phyloP scores from a whole-genome alignment of 2,113 vertebrate species.

The Tapirus terrestris region DNA sequence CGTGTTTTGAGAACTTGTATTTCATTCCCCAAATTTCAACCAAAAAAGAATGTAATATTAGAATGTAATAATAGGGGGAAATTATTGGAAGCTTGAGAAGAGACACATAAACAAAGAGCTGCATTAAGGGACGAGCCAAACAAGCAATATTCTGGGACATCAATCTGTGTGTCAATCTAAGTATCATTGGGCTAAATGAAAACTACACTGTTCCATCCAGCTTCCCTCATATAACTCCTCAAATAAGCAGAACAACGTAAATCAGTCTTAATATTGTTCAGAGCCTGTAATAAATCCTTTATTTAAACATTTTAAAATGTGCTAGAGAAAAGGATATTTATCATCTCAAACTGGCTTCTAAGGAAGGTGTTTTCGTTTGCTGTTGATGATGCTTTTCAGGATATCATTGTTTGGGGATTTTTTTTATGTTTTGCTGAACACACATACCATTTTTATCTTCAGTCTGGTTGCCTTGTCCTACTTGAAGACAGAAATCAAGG shows the following conservation, averaged over 20 bases:
- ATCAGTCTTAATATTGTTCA: not conserved
- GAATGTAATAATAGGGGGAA: not conserved
- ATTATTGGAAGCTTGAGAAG: not conserved
- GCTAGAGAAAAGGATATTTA: not conserved
- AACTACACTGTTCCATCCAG: not conserved
- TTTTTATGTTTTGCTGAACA: not conserved
- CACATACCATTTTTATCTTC: not conserved
- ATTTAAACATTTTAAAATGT: not conserved
- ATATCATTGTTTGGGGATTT: not conserved
- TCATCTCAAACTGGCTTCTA: not conserved
- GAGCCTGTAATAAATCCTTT: not conserved
- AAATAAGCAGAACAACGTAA: not conserved
- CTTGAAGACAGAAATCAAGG: not conserved
- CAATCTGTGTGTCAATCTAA: not conserved
- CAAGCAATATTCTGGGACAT: not conserved
- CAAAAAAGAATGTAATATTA: not conserved
- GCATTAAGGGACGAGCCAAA: not conserved
- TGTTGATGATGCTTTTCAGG: not conserved
- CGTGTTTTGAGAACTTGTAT: not conserved
- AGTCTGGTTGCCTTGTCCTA: not conserved
- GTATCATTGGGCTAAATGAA: not conserved
- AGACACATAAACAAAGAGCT: not conserved
- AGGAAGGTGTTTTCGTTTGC: not conserved
- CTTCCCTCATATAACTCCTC: not conserved
- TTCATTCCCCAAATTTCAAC: constrained; percentile 15